A percentile compares a stretch with the other conserved stretches of the same genome.
These are phyloP conservation scores for Odontocolon sp. DNA, from an alignment of 2,888 invertebrate species.

Conservation along the genomic window DNA sequence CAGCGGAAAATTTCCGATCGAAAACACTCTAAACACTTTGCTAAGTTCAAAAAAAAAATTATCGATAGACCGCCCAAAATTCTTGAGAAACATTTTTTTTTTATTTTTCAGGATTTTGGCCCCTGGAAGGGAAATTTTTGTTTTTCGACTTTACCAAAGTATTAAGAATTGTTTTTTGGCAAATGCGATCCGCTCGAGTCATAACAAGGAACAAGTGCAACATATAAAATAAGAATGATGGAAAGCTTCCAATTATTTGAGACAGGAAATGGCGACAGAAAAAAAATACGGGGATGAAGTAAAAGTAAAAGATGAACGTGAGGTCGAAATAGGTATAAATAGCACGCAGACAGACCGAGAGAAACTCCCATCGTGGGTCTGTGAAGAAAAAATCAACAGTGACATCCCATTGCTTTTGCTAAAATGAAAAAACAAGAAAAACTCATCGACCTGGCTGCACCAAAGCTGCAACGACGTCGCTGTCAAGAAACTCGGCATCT, in stretches of 20 bases:
- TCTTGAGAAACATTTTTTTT: too few relatives aligned
- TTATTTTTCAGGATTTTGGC: too few relatives aligned
- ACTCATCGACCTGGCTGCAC: not conserved
- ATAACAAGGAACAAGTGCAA: not conserved
- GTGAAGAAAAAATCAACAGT: conserved; percentile 37
- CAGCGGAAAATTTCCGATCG: too few relatives aligned
- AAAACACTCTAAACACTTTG: too few relatives aligned
- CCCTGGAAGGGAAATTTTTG: too few relatives aligned
- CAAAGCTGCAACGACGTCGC: conserved; percentile 12
- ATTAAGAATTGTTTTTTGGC: too few relatives aligned
- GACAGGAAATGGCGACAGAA: conserved; percentile 23
- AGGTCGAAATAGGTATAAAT: conserved; percentile 44
- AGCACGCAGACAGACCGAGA: conserved; percentile 1
- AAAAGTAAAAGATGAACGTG: conserved; percentile 23
- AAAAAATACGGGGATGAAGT: conserved; percentile 14
- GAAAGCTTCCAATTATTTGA: conserved; percentile 3
- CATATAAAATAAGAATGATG: not conserved
- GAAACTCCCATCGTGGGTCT: conserved; percentile 20
- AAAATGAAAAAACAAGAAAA: conserved; percentile 41
- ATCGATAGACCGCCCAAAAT: too few relatives aligned
- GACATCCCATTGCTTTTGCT: not conserved
- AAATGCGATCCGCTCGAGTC: too few relatives aligned
- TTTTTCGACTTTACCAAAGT: too few relatives aligned
- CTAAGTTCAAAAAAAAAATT: too few relatives aligned
- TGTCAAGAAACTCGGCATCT: conserved; percentile 22